phyloP scores from a whole-genome alignment of 2,113 vertebrate genomes.

The Stigmatopora nigra region DNA sequence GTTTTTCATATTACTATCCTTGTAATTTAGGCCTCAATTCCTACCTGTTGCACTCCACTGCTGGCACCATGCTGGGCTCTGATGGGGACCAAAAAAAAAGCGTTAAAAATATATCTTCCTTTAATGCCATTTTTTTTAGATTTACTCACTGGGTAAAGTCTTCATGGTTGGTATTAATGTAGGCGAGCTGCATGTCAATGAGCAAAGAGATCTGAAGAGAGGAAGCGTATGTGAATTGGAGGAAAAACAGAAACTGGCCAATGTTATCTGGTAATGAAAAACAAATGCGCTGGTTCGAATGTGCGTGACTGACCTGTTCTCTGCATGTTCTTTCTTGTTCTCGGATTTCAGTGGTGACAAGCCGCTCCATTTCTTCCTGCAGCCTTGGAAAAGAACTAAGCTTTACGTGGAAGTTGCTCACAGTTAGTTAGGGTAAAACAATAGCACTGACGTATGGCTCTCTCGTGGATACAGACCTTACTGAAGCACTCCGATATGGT shows the following conservation, averaged over 20 bases:
- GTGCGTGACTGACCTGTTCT: conserved; percentile 75
- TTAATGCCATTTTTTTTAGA: neutral
- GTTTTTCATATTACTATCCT: too few species aligned
- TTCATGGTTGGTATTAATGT: conserved; percentile 94
- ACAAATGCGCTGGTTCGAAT: neutral
- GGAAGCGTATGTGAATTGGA: neutral
- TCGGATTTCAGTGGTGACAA: conserved; percentile 81
- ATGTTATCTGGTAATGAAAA: neutral
- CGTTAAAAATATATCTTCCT: neutral
- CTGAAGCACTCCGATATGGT: conserved; percentile 83
- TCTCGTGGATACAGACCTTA: conserved; percentile 69
- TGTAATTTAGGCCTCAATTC: conserved; percentile 7
- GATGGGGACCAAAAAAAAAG: conserved; percentile 12
- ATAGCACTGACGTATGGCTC: neutral
- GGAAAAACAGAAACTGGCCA: neutral
- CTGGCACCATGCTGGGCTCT: conserved; percentile 80
- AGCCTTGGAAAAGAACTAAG: conserved; percentile 82
- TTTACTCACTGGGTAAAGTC: conserved; percentile 88
- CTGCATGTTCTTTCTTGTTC: conserved; percentile 84
- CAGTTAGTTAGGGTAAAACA: neutral
- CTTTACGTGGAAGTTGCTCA: conserved; percentile 54
- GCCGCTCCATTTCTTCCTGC: conserved; percentile 83
- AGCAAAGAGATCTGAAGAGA: conserved; percentile 76
- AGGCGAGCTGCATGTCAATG: conserved; percentile 89
- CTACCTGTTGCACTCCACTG: conserved; percentile 82